Percentiles rank a stretch among this genome's conserved stretches.
Evolutionary conservation across 1,140 invertebrate species (phyloP).

Genomic region (Drosophila repleta): DNA sequence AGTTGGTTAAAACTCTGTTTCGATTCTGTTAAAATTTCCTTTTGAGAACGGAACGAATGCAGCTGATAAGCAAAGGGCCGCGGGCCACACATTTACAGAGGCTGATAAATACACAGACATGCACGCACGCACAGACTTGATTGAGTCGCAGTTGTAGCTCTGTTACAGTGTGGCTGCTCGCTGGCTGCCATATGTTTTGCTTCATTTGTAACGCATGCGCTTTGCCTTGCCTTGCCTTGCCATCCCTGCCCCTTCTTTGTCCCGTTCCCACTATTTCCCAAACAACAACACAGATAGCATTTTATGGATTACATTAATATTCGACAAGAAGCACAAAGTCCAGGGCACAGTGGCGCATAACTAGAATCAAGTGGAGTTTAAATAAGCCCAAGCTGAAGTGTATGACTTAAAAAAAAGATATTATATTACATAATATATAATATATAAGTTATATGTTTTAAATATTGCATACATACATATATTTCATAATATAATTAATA

Average conservation of each 20-base stretch:
- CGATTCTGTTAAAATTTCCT: conserved; percentile 35
- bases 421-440: too few species aligned
- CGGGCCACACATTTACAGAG: conserved; percentile 23
- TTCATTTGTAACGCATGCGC: conserved; percentile 58
- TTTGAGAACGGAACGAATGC: conserved; percentile 44
- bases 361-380: not conserved
- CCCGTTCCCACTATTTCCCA: conserved; percentile 17
- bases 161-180: conserved; percentile 25
- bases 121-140: conserved; percentile 2
- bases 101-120: conserved; percentile 38
- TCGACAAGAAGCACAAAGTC: conserved; percentile 44
- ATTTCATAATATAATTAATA: not conserved
- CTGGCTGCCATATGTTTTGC: conserved; percentile 49
- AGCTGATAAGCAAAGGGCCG: conserved; percentile 42
- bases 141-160: conserved; percentile 17
- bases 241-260: not conserved
- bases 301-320: conserved; percentile 72
- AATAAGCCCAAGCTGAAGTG: not conserved
- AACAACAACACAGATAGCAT: conserved; percentile 55
- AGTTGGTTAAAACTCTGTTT: conserved; percentile 8
- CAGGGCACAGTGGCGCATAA: conserved; percentile 53
- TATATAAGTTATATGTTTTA: too few species aligned
- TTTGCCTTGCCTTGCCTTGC: conserved; percentile 1
- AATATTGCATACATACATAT: too few species aligned
- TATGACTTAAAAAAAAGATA: too few species aligned